Base-by-base conservation (phyloP, 2,888 invertebrate species). In the Folsomia candida region DNA sequence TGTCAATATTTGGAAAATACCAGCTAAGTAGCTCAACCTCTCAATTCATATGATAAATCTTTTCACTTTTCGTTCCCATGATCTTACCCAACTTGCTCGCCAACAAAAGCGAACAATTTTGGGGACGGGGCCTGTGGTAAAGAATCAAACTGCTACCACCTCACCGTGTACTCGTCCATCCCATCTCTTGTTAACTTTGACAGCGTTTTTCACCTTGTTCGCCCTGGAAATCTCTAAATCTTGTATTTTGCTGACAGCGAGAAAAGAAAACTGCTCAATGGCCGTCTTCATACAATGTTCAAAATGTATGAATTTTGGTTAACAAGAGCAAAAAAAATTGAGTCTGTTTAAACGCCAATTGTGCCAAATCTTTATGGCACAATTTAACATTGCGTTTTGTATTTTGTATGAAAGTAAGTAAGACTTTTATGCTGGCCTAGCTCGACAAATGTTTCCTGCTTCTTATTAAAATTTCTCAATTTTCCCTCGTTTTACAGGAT, bases 1-100 rank as follows among this genome's bases (percentile, higher is more conserved):
- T 77, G 76, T 78, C 77, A 78, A 78, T 77, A 77, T 77, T 77
- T 77, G 75, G 76, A 76, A 76, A 73, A 77, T 74, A 70, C 67
- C 69, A 70, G 69, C 76, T 69, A 73, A 71, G 66, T 74, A 71
- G 69, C 63, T 59, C 24, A 57, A 62, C 67, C 75, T 27, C 67
- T 69, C 71, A 73, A 76, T 69, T 64, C 62, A 71, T 65, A 37
- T 28, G 58, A 60, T 51, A 70, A 70, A 66, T 70, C 67, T 67
- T 29, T 24, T 6, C 57, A 9, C 20, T 59, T 59, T 65, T 57
- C 65, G 51, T 54, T 22, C 54, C 22, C 22, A 20, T 20, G 20
- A 54, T 62, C 62, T 62, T 20, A 29, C 11, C 27, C 37, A 29
- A 62, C 28, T 11, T 60, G 18, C 24, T 11, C 54, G 37, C 60